Percentiles rank a stretch among this genome's conserved stretches.
These are phyloP conservation scores for Nymphalis polychloros DNA, from an alignment of 2,888 invertebrate genomes.

Conservation along the genomic window DNA sequence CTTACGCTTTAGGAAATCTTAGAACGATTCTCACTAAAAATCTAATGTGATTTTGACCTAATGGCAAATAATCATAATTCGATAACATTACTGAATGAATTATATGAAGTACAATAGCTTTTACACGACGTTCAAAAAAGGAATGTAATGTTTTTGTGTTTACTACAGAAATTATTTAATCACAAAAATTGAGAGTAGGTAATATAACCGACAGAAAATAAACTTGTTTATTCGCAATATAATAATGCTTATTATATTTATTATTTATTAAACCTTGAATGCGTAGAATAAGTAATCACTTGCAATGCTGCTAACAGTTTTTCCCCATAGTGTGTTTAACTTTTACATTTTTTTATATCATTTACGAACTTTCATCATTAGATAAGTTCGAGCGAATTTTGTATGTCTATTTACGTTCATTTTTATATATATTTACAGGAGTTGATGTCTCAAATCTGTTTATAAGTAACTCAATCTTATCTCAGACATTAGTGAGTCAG, in stretches of 20 bases:
- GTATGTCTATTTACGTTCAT: conserved; percentile 14
- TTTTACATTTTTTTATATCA: too few species aligned
- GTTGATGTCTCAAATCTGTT: conserved; percentile 42
- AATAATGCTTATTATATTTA: too few species aligned
- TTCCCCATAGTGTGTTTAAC: too few species aligned
- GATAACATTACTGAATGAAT: background rate
- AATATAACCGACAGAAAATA: background rate
- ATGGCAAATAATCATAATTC: background rate
- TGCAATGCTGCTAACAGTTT: too few species aligned
- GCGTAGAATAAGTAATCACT: too few species aligned
- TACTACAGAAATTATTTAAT: background rate
- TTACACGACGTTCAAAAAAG: too few species aligned
- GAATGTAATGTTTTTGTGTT: background rate
- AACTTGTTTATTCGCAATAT: too few species aligned
- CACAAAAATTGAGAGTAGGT: background rate
- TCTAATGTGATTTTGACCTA: background rate
- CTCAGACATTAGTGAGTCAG: conserved; percentile 44
- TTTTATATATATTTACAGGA: conserved; percentile 13
- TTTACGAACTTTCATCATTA: too few species aligned
- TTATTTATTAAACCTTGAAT: too few species aligned
- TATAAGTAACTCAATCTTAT: conserved; percentile 49
- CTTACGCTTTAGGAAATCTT: conserved; percentile 5
- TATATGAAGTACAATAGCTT: too few species aligned
- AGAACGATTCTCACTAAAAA: background rate
- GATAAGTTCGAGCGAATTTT: too few species aligned